Evolutionary conservation across 2,113 vertebrate species (phyloP).

Genomic region (Sinocyclocheilus anshuiensis): DNA sequence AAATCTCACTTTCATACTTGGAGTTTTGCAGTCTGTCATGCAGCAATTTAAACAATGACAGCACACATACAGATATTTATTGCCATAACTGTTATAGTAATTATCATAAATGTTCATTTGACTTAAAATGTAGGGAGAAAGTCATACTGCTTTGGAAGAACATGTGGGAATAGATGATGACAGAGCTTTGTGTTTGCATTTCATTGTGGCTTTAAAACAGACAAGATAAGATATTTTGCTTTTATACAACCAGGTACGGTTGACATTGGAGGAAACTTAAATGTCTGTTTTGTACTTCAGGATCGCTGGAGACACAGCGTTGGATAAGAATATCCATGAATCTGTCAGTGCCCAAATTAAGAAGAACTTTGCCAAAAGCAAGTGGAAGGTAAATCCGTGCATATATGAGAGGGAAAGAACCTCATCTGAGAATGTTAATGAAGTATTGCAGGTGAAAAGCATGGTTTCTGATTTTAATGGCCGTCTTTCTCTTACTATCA

Average conservation of each 20-base stretch:
- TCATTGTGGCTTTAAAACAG: background rate
- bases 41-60: background rate
- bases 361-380: slow-evolving; percentile 99
- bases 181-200: background rate
- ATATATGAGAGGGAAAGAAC: background rate
- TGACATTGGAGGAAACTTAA: slow-evolving; percentile 13
- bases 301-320: slow-evolving; percentile 94
- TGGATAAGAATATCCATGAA: slow-evolving; percentile 98
- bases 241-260: background rate
- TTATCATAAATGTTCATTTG: background rate
- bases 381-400: slow-evolving; percentile 89
- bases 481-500: background rate
- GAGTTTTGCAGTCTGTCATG: background rate
- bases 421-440: background rate
- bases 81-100: background rate
- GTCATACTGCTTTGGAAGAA: background rate
- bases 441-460: background rate
- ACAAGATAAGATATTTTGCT: background rate
- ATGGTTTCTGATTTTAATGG: background rate
- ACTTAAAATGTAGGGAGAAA: background rate
- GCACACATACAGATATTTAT: background rate
- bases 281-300: slow-evolving; percentile 64
- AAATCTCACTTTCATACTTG: background rate
- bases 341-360: slow-evolving; percentile 97
- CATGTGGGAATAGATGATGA: background rate